These are phyloP conservation scores for Procavia capensis DNA, from an alignment of 2,113 vertebrate genomes.

Conservation along the genomic window DNA sequence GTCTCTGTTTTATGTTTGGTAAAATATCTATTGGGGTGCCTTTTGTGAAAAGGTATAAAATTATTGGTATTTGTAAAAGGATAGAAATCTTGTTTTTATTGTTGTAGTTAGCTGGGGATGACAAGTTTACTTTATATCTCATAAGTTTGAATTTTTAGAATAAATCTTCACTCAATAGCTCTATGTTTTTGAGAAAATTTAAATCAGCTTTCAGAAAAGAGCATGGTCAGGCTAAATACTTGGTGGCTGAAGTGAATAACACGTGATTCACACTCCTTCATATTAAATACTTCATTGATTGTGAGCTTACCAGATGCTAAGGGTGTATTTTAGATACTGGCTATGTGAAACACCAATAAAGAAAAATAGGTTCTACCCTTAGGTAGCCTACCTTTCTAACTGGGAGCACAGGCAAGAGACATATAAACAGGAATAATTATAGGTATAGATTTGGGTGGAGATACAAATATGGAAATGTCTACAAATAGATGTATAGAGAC, in stretches of 20 bases:
- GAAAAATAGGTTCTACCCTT: not conserved
- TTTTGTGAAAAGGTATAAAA: not conserved
- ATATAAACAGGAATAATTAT: not conserved
- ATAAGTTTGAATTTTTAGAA: not conserved
- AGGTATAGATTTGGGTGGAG: not conserved
- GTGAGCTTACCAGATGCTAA: not conserved
- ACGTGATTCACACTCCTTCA: not conserved
- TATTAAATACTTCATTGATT: not conserved
- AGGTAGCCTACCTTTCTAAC: not conserved
- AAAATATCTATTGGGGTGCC: not conserved
- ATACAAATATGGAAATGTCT: no score
- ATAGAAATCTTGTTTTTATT: not conserved
- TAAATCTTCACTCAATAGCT: not conserved
- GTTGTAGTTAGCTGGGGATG: not conserved
- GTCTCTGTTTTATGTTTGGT: not conserved
- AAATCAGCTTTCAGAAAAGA: not conserved
- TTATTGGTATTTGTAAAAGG: not conserved
- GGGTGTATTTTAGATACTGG: not conserved
- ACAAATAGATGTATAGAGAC: not conserved
- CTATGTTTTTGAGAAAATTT: not conserved
- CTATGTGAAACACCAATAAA: not conserved
- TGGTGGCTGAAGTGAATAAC: not conserved
- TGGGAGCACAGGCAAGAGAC: not conserved
- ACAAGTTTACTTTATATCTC: not conserved
- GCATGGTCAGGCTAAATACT: not conserved